These are phyloP conservation scores for Athetis lepigone DNA, from an alignment of 2,888 invertebrate species.

Conservation along the genomic window DNA sequence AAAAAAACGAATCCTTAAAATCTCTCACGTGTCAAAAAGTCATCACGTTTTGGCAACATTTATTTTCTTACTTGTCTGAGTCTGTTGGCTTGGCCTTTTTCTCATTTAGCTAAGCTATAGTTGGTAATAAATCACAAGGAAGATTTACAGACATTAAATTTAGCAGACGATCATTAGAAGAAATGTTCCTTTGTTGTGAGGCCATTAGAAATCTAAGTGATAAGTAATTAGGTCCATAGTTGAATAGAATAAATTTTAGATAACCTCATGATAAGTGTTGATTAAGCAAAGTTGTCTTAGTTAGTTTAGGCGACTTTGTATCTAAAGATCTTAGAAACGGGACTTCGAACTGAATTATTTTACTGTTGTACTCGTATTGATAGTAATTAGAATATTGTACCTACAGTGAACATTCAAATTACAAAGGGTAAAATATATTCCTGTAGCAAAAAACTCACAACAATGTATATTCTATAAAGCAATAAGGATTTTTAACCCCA, in stretches of 20 bases:
- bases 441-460: no score
- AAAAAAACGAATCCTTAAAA: neutral
- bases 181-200: conserved; percentile 6
- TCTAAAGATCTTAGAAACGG: no score
- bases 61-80: neutral
- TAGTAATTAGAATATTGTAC: no score
- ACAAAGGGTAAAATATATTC: no score
- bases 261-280: no score
- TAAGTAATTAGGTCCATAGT: neutral
- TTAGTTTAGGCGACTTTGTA: no score
- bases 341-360: no score
- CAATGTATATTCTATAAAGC: no score
- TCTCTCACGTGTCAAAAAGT: neutral
- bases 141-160: conserved; percentile 24
- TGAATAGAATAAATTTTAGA: neutral
- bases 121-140: conserved; percentile 19
- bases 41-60: neutral
- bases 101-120: conserved; percentile 4
- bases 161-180: conserved; percentile 21
- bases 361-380: no score
- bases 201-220: conserved; percentile 9
- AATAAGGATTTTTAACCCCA: no score
- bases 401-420: no score
- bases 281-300: no score
- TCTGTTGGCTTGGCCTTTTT: neutral